Percentiles rank a stretch among this genome's conserved stretches.
phyloP scores from a whole-genome alignment of 2,113 vertebrate genomes.

The Monopterus albus region DNA sequence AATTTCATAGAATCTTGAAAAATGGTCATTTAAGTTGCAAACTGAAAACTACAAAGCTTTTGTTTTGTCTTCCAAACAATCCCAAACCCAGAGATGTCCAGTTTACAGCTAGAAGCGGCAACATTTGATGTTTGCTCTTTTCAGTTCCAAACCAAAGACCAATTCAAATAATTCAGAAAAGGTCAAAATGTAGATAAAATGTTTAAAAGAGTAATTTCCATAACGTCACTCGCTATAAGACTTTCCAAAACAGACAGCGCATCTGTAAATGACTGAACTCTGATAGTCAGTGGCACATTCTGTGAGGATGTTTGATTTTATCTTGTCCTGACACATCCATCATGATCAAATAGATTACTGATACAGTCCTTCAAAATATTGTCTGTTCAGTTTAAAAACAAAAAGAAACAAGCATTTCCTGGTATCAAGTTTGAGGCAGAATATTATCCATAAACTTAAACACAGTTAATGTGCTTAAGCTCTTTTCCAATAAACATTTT shows the following conservation, averaged over 20 bases:
- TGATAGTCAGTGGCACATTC: too few relatives aligned
- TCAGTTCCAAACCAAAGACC: not conserved
- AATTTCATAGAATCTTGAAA: not conserved
- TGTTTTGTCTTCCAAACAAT: not conserved
- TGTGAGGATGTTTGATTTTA: not conserved
- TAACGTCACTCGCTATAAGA: not conserved
- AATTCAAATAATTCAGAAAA: too few relatives aligned
- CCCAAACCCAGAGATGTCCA: not conserved
- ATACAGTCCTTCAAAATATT: not conserved
- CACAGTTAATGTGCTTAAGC: not conserved
- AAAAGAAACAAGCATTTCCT: slow-evolving; percentile 14
- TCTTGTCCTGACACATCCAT: not conserved
- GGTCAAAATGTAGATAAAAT: too few relatives aligned
- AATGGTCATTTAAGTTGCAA: too few relatives aligned
- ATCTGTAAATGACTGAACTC: too few relatives aligned
- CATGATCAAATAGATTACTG: not conserved
- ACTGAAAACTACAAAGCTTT: too few relatives aligned
- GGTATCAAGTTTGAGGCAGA: not conserved
- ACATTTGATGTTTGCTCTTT: not conserved
- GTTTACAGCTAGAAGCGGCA: not conserved
- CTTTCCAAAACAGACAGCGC: not conserved
- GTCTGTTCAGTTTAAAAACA: slow-evolving; percentile 1
- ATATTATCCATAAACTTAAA: not conserved
- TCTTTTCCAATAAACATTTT: slow-evolving; percentile 17
- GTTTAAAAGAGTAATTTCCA: not conserved